phyloP scores from a whole-genome alignment of 2,888 invertebrate genomes.

The Cylloceria caligata region DNA sequence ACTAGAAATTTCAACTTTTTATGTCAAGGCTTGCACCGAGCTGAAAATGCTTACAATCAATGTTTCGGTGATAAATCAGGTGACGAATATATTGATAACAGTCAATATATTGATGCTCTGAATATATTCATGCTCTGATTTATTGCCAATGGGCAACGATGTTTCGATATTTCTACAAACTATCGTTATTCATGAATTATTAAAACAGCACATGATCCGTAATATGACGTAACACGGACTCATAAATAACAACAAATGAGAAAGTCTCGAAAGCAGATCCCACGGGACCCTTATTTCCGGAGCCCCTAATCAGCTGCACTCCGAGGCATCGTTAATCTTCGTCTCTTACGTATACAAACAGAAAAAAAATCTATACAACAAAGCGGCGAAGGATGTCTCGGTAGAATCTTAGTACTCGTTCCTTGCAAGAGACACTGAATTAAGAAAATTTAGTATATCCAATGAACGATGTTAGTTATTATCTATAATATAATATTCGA shows the following conservation, averaged over 20 bases:
- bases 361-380: conserved; percentile 11
- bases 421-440: conserved; percentile 20
- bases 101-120: too few relatives aligned
- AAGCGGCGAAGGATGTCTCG: conserved; percentile 1
- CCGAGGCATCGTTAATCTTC: conserved; percentile 37
- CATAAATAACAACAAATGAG: conserved; percentile 1
- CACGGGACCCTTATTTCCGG: conserved; percentile 6
- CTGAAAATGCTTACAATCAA: too few relatives aligned
- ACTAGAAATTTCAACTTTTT: too few relatives aligned
- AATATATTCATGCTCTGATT: too few relatives aligned
- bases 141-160: too few relatives aligned
- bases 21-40: too few relatives aligned
- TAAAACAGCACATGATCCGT: neutral
- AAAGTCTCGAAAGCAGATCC: conserved; percentile 4
- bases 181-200: too few relatives aligned
- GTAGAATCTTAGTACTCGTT: neutral
- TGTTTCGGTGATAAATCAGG: too few relatives aligned
- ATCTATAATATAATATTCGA: conserved; percentile 37
- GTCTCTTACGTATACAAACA: conserved; percentile 10
- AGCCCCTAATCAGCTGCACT: neutral
- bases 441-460: conserved; percentile 28
- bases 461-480: conserved; percentile 38
- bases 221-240: neutral
- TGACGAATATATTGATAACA: too few relatives aligned
- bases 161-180: too few relatives aligned